Evolutionary conservation across 1,140 invertebrate species (phyloP), one percentile per base, ranked within the genome.

Genomic region (Spodoptera litura): DNA sequence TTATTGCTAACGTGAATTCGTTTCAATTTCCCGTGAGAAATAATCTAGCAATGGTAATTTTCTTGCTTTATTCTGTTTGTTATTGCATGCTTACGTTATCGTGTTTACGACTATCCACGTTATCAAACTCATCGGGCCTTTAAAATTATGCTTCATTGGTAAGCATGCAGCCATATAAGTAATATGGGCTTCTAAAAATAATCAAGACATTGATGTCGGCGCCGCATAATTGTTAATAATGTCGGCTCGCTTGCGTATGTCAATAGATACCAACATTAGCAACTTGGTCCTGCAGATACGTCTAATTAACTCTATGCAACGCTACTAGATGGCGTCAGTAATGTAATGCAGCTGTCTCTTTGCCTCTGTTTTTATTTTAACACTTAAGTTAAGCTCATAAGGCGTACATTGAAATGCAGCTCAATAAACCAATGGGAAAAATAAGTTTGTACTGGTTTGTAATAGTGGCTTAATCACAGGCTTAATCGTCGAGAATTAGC

Each of bases 191-290:
- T 74, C 81, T 81, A 81, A 79, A 83, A 82, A 83, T 79, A 80
- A 73, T 68, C 78, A 75, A 38, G 53, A 78, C 82, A 76, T 82
- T 81, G 83, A 84, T 68, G 78, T 75, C 74, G 87, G 87, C 87
- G 87, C 87, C 87, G 83, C 81, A 86, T 89, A 89, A 87, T 87
- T 84, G 83, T 83, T 87, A 87, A 87, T 87, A 87, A 84, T 83
- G 84, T 84, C 78, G 80, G 78, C 64, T 80, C 64, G 81, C 79
- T 72, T 78, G 80, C 81, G 83, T 85, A 85, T 89, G 82, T 85
- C 75, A 81, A 83, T 84, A 81, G 73, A 81, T 82, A 80, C 56
- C 38, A 80, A 49, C 61, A 64, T 64, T 64, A 49, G n/a, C 61
- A 20, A 78, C 85, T 76, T 78, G 62, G 62, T 53, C 71, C 64